A percentile compares a stretch with the other conserved stretches of the same genome.
Conservation (phyloP, 1,140 invertebrate genomes). For the Calephelis virginiensis region DNA sequence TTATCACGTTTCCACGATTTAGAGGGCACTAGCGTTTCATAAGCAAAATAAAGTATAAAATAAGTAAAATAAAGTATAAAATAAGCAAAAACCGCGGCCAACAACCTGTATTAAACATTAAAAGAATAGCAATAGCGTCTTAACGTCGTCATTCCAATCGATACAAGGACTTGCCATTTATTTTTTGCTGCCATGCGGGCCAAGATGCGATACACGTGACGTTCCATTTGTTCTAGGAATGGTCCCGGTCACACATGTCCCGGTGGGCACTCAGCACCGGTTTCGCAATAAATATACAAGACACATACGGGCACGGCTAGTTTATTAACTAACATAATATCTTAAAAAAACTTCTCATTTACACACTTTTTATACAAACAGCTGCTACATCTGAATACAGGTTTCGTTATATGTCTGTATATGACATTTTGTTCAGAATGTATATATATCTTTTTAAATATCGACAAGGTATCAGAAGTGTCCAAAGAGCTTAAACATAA, state of each 20-base stretch:
- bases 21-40: too few species aligned
- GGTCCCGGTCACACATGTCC: constrained; percentile 43
- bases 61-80: not conserved
- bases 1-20: too few species aligned
- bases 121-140: constrained; percentile 12
- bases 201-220: constrained; percentile 59
- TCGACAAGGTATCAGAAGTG: too few species aligned
- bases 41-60: too few species aligned
- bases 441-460: too few species aligned
- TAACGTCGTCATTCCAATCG: constrained; percentile 24
- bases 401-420: constrained; percentile 7
- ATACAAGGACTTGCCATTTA: constrained; percentile 30
- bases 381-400: constrained; percentile 19
- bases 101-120: too few species aligned
- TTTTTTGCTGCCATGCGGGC: constrained; percentile 47
- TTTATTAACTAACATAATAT: constrained; percentile 40
- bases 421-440: not conserved
- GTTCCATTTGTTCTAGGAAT: constrained; percentile 58
- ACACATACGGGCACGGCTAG: constrained; percentile 32
- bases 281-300: constrained; percentile 35
- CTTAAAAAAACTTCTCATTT: constrained; percentile 41
- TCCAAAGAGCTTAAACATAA: too few species aligned
- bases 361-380: constrained; percentile 21
- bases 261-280: constrained; percentile 35
- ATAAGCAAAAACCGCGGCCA: not conserved